Evolutionary conservation across 2,797 vertebrate species (phyloP).

Genomic region (Mormyrops boulengeri): DNA sequence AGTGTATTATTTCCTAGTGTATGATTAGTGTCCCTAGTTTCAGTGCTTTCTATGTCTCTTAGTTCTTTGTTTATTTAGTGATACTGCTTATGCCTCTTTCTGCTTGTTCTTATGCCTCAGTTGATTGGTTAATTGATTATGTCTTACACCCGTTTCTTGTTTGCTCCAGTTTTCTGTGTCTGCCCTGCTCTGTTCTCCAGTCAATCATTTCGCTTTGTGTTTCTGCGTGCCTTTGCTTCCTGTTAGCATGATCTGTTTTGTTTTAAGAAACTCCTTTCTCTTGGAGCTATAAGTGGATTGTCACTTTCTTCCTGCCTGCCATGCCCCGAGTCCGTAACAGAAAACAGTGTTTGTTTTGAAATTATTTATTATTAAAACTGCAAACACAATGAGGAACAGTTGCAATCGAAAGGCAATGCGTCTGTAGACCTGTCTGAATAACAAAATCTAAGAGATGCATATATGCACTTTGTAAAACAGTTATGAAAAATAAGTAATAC

Average conservation of each 20-base stretch:
- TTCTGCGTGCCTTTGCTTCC: background rate
- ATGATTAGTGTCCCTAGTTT: background rate
- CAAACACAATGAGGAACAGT: background rate
- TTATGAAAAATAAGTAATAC: background rate
- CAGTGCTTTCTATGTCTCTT: background rate
- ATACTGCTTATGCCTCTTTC: background rate
- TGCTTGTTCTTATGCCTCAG: background rate
- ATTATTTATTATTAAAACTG: background rate
- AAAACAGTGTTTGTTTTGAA: background rate
- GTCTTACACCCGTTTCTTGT: background rate
- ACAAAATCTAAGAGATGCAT: background rate
- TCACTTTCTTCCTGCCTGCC: background rate
- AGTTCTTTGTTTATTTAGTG: background rate
- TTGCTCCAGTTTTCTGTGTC: background rate
- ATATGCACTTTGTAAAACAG: background rate
- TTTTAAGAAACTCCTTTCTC: background rate
- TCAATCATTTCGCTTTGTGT: background rate
- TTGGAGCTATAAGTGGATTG: background rate
- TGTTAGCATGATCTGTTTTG: background rate
- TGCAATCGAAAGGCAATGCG: background rate
- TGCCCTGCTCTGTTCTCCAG: background rate
- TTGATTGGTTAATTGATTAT: background rate
- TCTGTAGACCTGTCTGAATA: background rate
- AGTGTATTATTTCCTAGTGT: background rate
- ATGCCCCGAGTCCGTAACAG: background rate